A percentile compares a stretch with the other conserved stretches of the same genome.
Conservation (phyloP, 1,140 invertebrate species). For the Cecropterus lyciades region DNA sequence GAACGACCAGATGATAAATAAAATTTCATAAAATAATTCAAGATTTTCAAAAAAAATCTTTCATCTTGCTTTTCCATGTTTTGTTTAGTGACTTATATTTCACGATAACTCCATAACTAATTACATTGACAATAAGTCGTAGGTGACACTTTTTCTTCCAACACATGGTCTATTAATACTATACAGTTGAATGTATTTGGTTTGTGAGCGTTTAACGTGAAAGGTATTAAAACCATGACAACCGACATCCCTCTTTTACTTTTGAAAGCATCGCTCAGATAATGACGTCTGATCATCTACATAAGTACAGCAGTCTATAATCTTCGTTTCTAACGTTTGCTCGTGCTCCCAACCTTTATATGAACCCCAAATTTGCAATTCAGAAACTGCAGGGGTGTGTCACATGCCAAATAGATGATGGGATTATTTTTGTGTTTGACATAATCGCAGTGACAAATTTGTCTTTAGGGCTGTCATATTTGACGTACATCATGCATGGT, state of each 20-base stretch:
- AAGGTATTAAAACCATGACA: constrained; percentile 79
- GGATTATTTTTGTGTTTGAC: constrained; percentile 84
- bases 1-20: no score
- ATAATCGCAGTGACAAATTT: constrained; percentile 84
- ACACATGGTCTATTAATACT: no score
- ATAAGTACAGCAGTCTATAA: constrained; percentile 64
- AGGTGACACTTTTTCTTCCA: no score
- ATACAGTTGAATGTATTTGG: no score
- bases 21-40: no score
- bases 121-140: no score
- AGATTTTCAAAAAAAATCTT: no score
- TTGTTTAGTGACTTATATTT: no score
- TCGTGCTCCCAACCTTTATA: constrained; percentile 51
- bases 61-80: no score
- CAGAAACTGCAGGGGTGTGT: constrained; percentile 70
- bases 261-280: constrained; percentile 71
- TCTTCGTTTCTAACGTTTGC: constrained; percentile 44
- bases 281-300: constrained; percentile 77
- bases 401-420: constrained; percentile 79
- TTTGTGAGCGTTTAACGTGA: constrained; percentile 52
- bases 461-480: constrained; percentile 71
- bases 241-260: constrained; percentile 63
- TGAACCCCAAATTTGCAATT: constrained; percentile 78
- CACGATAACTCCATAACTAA: no score
- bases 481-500: constrained; percentile 47